Evolutionary conservation across 2,888 invertebrate genomes (phyloP).

Genomic region (Stenurella melanura): DNA sequence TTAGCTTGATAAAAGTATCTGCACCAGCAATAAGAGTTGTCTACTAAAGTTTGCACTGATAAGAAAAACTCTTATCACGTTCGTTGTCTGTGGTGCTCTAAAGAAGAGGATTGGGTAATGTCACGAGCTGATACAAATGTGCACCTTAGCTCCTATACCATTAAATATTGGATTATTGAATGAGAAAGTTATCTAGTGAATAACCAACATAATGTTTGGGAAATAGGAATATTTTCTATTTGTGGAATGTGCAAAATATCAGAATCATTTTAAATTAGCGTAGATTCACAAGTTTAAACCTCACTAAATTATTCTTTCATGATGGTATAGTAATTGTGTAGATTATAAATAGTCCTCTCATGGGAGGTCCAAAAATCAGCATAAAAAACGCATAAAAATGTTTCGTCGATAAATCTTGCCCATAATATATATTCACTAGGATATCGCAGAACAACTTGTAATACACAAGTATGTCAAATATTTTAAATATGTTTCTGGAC

Average conservation of each 20-base stretch:
- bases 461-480: neutral
- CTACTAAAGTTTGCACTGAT: too few relatives aligned
- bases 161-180: too few relatives aligned
- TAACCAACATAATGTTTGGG: too few relatives aligned
- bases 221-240: too few relatives aligned
- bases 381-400: neutral
- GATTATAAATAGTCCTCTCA: neutral
- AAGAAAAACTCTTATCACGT: too few relatives aligned
- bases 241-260: neutral
- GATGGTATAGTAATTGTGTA: neutral
- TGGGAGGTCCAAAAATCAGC: slow-evolving; percentile 1
- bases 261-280: neutral
- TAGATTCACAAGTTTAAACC: neutral
- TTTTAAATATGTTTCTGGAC: neutral
- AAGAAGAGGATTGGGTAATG: too few relatives aligned
- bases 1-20: too few relatives aligned
- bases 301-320: neutral
- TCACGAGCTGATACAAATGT: too few relatives aligned
- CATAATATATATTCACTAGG: neutral
- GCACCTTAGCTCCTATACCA: too few relatives aligned
- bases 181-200: too few relatives aligned
- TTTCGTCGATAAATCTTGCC: neutral
- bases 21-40: too few relatives aligned
- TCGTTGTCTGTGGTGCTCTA: too few relatives aligned
- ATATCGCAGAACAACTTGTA: neutral